Conservation (phyloP, 2,113 vertebrate species). For the Spea multiplicata region DNA sequence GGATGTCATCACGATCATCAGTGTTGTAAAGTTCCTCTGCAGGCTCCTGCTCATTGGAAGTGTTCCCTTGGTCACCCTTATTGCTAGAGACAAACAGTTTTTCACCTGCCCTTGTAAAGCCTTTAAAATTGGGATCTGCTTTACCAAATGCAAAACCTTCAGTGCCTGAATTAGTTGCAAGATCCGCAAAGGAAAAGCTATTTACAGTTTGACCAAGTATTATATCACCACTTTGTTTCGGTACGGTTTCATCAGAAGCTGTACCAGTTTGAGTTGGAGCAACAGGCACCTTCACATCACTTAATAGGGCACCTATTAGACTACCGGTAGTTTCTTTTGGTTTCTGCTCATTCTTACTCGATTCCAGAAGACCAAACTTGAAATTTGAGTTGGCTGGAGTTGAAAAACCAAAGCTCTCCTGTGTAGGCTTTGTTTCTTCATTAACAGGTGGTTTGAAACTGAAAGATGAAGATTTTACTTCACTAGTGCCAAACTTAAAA, state of each 20-base stretch:
- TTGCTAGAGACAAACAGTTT: conserved; percentile 77
- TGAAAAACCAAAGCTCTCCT: conserved; percentile 78
- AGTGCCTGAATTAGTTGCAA: conserved; percentile 71
- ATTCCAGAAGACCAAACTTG: conserved; percentile 85
- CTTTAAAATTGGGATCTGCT: conserved; percentile 82
- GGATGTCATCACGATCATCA: conserved; percentile 90
- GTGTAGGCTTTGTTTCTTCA: conserved; percentile 61
- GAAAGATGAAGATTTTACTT: conserved; percentile 64
- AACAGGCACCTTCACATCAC: conserved; percentile 70
- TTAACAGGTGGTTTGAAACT: conserved; percentile 66
- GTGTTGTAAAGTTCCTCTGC: conserved; percentile 92
- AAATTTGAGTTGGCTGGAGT: conserved; percentile 66
- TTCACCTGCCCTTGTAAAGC: conserved; percentile 81
- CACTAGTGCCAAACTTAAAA: conserved; percentile 78
- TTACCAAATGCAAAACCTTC: conserved; percentile 82
- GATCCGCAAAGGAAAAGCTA: conserved; percentile 83
- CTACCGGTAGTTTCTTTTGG: conserved; percentile 59
- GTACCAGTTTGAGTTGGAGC: conserved; percentile 43
- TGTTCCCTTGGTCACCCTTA: conserved; percentile 62
- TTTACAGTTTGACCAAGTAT: conserved; percentile 71
- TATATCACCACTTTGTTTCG: conserved; percentile 63
- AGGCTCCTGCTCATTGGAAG: conserved; percentile 69
- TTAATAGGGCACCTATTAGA: conserved; percentile 67
- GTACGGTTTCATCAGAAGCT: conserved; percentile 50
- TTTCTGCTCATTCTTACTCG: conserved; percentile 56